A percentile compares a stretch with the other conserved stretches of the same genome.
phyloP scores from a whole-genome alignment of 2,113 vertebrate species.

The Rhinogobius similis region DNA sequence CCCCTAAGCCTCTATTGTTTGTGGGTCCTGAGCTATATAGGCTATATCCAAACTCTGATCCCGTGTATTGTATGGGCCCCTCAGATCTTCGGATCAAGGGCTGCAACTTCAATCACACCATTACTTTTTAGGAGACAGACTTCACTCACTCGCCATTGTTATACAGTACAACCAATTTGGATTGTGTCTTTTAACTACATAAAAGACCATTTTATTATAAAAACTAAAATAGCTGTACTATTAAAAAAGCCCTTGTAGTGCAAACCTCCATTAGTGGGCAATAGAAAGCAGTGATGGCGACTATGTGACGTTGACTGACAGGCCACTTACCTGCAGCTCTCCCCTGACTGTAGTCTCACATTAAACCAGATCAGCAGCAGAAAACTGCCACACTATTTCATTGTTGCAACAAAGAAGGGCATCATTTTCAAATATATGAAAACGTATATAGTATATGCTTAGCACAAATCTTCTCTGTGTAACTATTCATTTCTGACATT shows the following conservation, averaged over 20 bases:
- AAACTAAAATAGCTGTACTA: background rate
- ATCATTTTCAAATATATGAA: background rate
- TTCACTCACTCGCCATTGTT: background rate
- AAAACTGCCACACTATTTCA: background rate
- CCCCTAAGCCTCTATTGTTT: constrained; percentile 7
- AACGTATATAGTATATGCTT: background rate
- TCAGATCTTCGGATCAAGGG: background rate
- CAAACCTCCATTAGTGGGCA: background rate
- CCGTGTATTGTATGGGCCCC: background rate
- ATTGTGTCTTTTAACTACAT: background rate
- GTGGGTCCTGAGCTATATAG: constrained; percentile 4
- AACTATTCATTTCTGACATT: background rate
- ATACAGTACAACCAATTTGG: background rate
- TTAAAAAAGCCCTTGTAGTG: background rate
- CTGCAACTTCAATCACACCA: constrained; percentile 4
- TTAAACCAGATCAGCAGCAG: background rate
- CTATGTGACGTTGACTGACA: background rate
- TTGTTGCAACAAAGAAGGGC: background rate
- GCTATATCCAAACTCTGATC: constrained; percentile 5
- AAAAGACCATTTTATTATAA: background rate
- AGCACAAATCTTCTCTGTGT: background rate
- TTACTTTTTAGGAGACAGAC: constrained; percentile 6
- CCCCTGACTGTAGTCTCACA: constrained; percentile 1
- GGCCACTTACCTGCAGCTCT: constrained; percentile 2
- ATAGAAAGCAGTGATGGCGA: background rate